These are phyloP conservation scores for Elaphurus davidianus DNA, from an alignment of 2,113 vertebrate genomes.

Conservation along the genomic window DNA sequence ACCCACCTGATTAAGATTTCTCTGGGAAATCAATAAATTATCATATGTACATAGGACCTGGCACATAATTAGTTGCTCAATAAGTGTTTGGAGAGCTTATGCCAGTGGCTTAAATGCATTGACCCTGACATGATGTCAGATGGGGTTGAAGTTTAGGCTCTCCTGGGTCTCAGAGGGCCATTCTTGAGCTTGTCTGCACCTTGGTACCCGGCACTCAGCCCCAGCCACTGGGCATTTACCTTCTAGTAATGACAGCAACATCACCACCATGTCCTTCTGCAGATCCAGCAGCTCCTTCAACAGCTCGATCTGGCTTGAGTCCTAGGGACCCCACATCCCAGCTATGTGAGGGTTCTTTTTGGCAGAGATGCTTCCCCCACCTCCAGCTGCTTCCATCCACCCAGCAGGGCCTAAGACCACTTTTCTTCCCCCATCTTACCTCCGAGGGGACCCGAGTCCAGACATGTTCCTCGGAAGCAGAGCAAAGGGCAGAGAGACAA, in stretches of 20 bases:
- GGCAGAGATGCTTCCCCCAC: neutral
- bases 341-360: neutral
- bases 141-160: neutral
- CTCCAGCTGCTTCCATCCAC: neutral
- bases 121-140: neutral
- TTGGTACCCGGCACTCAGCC: rapidly evolving
- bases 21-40: neutral
- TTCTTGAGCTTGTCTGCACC: neutral
- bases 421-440: conserved; percentile 80
- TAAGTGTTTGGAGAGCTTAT: neutral
- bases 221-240: neutral
- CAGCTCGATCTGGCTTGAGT: conserved; percentile 94
- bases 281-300: conserved; percentile 95
- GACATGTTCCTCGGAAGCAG: conserved; percentile 71
- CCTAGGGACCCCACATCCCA: conserved; percentile 76
- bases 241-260: conserved; percentile 92
- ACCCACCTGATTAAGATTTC: neutral
- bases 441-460: conserved; percentile 88
- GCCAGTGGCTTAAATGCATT: neutral
- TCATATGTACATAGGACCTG: neutral
- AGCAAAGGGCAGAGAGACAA: conserved; percentile 57
- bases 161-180: neutral
- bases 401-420: neutral
- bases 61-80: neutral
- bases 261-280: conserved; percentile 99